These are phyloP conservation scores for Myotis findleyi DNA, from an alignment of 2,797 vertebrate genomes.

Conservation along the genomic window DNA sequence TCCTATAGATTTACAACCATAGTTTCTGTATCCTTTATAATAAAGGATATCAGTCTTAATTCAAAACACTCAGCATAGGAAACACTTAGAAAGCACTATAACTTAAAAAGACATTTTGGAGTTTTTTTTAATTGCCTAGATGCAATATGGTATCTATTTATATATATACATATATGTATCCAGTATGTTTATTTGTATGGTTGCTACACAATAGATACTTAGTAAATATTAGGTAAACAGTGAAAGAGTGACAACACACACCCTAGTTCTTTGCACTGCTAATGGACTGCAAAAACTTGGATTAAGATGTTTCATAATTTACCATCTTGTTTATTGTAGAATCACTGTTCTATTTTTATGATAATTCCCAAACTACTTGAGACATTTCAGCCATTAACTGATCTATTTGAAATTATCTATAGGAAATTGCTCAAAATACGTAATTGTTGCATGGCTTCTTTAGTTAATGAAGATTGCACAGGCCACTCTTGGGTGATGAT, in stretches of 20 bases:
- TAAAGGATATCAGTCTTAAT: neutral
- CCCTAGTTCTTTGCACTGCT: neutral
- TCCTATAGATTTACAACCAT: neutral
- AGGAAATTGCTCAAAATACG: neutral
- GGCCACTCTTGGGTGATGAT: neutral
- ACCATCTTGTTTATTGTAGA: slow-evolving; percentile 38
- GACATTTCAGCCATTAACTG: neutral
- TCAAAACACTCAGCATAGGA: neutral
- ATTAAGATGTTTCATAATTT: slow-evolving; percentile 58
- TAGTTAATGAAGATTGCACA: neutral
- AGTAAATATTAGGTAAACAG: neutral
- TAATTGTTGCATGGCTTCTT: neutral
- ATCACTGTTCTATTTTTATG: neutral
- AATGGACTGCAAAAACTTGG: neutral
- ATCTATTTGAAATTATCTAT: neutral
- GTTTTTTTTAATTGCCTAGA: neutral
- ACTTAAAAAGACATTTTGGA: slow-evolving; percentile 41
- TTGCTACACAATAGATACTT: neutral
- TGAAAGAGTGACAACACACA: neutral
- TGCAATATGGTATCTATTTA: neutral
- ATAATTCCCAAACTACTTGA: slow-evolving; percentile 28
- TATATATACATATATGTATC: neutral
- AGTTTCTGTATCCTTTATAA: neutral
- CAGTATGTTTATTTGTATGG: neutral
- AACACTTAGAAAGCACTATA: neutral